Evolutionary conservation across 2,113 vertebrate species (phyloP).

Genomic region (Isichthys henryi): DNA sequence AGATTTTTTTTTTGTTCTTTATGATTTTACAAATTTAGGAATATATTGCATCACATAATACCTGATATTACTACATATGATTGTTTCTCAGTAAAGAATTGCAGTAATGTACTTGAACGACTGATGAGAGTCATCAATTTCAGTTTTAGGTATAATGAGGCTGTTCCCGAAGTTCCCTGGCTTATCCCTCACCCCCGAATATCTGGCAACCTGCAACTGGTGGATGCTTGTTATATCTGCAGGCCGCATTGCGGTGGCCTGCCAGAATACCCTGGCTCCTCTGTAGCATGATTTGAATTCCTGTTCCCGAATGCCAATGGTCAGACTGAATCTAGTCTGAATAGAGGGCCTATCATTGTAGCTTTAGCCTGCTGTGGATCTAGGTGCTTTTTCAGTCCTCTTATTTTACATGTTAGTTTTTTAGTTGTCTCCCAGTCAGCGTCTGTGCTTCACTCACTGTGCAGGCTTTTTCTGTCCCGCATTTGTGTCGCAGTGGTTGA

Average conservation of each 20-base stretch:
- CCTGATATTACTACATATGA: not conserved
- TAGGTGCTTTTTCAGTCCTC: not conserved
- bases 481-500: slow-evolving; percentile 78
- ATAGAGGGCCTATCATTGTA: not conserved
- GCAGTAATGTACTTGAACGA: not conserved
- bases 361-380: not conserved
- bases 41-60: not conserved
- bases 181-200: not conserved
- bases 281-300: not conserved
- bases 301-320: not conserved
- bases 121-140: not conserved
- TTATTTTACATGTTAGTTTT: not conserved
- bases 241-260: not conserved
- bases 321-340: not conserved
- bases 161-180: not conserved
- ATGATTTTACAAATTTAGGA: not conserved
- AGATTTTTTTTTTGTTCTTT: not conserved
- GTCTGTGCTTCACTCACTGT: not conserved
- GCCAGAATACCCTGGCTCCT: not conserved
- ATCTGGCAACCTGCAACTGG: not conserved
- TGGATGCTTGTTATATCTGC: not conserved
- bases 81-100: not conserved
- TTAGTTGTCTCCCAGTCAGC: not conserved
- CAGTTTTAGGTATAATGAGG: not conserved
- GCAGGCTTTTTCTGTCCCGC: not conserved